A percentile compares a stretch with the other conserved stretches of the same genome.
These are phyloP conservation scores for Echinometra lucunter DNA, from an alignment of 53 echinoderm and acorn worm genomes.

Conservation along the genomic window DNA sequence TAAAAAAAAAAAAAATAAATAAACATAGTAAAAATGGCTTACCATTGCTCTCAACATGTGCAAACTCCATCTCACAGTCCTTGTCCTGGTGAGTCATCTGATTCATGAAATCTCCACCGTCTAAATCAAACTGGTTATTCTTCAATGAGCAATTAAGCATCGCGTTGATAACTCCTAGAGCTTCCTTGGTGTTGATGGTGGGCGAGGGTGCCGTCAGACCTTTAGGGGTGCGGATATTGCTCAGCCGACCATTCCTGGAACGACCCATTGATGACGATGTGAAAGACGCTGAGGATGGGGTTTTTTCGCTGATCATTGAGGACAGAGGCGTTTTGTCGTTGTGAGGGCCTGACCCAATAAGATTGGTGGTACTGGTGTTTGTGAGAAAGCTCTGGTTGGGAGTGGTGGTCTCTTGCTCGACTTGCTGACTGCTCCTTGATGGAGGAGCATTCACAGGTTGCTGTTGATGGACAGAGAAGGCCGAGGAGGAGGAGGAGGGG, in stretches of 20 bases:
- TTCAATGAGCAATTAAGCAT: conserved; percentile 88
- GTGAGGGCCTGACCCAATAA: background rate
- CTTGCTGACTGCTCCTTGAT: background rate
- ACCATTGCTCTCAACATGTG: conserved; percentile 55
- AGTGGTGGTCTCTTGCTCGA: conserved; percentile 31
- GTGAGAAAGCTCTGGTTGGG: conserved; percentile 66
- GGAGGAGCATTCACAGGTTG: background rate
- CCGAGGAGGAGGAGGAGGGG: conserved; percentile 24
- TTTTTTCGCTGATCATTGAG: conserved; percentile 51
- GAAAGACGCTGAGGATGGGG: conserved; percentile 50
- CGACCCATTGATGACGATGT: background rate
- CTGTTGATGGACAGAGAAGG: background rate
- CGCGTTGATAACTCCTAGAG: conserved; percentile 84
- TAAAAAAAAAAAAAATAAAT: too few species aligned
- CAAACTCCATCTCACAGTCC: conserved; percentile 78
- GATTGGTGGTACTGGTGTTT: conserved; percentile 52
- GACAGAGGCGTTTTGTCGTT: conserved; percentile 52
- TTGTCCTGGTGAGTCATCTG: conserved; percentile 62
- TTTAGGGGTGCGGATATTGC: conserved; percentile 80
- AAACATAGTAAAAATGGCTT: background rate
- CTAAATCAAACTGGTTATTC: conserved; percentile 63
- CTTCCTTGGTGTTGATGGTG: conserved; percentile 95
- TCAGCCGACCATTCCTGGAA: conserved; percentile 66
- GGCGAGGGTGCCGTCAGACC: conserved; percentile 88
- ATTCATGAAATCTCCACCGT: conserved; percentile 43